Base-by-base conservation (phyloP, 2,888 invertebrate genomes). In the Luperina nickerlii region DNA sequence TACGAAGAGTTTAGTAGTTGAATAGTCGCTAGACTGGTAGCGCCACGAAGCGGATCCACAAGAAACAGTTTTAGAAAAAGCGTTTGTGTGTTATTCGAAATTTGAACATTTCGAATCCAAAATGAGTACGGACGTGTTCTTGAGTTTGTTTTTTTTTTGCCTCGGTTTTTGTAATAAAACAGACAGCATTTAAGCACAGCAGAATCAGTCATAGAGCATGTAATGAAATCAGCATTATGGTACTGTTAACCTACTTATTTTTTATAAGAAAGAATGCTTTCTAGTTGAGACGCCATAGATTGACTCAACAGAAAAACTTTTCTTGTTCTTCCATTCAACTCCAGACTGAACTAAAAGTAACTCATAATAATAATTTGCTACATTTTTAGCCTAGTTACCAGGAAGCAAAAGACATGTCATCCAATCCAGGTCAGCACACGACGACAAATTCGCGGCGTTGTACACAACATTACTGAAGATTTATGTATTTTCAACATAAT, bases 391-490 rank as follows among this genome's bases (percentile, higher is more conserved):
- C 62, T 54, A 42, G 81, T 78, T 81, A 83, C 80, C 73, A 87
- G 84, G 85, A 89, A 90, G 77, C 54, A 38, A 27, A 38, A 71
- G 81, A 81, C 82, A 70, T 86, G 81, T 65, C 79, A 63, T 24
- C 76, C 68, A 62, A 90, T 87, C 85, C 82, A 85, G 91, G 90
- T 89, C 90, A 88, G 69, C 82, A 51, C 18, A 62, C 71, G 78
- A 66, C 74, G 79, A 89, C 91, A 79, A 90, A 90, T 87, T 79
- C 54, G 76, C 82, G 71, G 63, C 82, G 79, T 79, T 79, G 89
- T 87, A 78, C 75, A 80, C 71, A 69, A 83, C 84, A 87, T 83
- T 87, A 81, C 24, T 38, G 42, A 66, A 77, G 70, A 87, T 88
- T 87, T 82, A 86, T 86, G 70, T 60, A 63, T 72, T 80, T 78